Base-by-base conservation (phyloP, 2,113 vertebrate genomes). In the Pedionomus torquatus region DNA sequence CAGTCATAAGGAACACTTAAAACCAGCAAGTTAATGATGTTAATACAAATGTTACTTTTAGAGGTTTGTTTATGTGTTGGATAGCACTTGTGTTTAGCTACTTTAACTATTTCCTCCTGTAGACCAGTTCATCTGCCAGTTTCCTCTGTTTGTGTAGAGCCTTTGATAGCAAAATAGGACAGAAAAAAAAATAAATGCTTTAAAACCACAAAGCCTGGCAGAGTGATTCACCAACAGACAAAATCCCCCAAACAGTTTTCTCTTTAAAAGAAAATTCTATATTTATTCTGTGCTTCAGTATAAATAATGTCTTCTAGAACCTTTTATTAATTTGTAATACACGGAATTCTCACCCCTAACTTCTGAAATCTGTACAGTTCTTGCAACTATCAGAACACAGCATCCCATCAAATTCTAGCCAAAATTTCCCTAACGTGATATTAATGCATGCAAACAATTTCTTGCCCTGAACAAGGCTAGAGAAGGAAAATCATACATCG, bases 41-140 rank as follows among this genome's bases (percentile, higher is more conserved):
- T 85, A 76, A 66, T 26, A 51, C 2, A 11, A 87, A 86, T 0
- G 0, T 55, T 88, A 90, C 46, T 89, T 90, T 75, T 70, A 77
- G 31, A 89, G 9, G 75, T 80, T 69, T 92, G 68, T 82, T 95
- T 83, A 44, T 20, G 37, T 23, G 2, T 85, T 92, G 85, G 81
- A 54, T 57, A 91, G 46, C 4, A 28, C 69, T 76, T 52, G 24
- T 26, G 44, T 65, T 92, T 39, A 65, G 74, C 65, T 68, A 33
- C 57, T 95, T 91, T 78, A 95, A 96, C 87, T 80, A 39, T 90
- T 93, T 96, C 83, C 92, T 97, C 88, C 76, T 4, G 11, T 35
- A 94, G 37, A 77, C 16, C 35, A 87, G 57, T 28, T 95, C 91
- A 83, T 79, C 81, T 94, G 66, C 35, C 70, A 35, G 70, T 43